These are phyloP conservation scores for Argopecten irradians DNA, from an alignment of 1,140 invertebrate species.

Conservation along the genomic window DNA sequence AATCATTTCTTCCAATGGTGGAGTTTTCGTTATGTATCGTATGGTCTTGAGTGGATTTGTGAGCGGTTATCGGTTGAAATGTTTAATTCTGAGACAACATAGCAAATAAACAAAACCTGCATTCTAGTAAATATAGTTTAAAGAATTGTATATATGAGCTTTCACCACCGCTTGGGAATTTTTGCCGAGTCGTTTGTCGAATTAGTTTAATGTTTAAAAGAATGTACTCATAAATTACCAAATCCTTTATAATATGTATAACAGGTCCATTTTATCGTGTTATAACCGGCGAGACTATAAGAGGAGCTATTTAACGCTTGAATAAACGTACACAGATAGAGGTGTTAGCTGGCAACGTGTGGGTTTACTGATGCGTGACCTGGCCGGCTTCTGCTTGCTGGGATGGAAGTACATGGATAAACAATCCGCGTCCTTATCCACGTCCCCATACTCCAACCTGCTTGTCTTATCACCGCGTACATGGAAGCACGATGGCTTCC, in stretches of 20 bases:
- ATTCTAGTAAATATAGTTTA: not conserved
- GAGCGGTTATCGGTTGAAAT: not conserved
- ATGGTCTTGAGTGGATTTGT: not conserved
- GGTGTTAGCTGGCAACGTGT: conserved; percentile 3
- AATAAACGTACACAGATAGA: not conserved
- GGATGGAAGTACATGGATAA: not conserved
- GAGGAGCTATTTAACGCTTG: not conserved
- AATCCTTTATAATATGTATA: not conserved
- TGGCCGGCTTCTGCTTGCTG: not conserved
- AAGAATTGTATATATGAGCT: not conserved
- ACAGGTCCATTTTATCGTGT: not conserved
- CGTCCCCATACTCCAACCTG: not conserved
- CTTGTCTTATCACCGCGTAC: not conserved
- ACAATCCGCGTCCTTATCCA: not conserved
- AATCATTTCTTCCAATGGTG: no score
- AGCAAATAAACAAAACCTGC: not conserved
- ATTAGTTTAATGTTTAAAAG: not conserved
- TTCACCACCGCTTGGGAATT: not conserved
- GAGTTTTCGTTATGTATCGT: no score
- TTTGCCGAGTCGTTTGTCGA: not conserved
- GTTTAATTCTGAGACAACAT: not conserved
- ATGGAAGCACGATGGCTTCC: not conserved
- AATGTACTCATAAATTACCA: not conserved
- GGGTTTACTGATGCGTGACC: conserved; percentile 14
- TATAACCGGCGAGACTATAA: not conserved